These are phyloP conservation scores for Hippotragus niger DNA, from an alignment of 2,113 vertebrate genomes.

Conservation along the genomic window DNA sequence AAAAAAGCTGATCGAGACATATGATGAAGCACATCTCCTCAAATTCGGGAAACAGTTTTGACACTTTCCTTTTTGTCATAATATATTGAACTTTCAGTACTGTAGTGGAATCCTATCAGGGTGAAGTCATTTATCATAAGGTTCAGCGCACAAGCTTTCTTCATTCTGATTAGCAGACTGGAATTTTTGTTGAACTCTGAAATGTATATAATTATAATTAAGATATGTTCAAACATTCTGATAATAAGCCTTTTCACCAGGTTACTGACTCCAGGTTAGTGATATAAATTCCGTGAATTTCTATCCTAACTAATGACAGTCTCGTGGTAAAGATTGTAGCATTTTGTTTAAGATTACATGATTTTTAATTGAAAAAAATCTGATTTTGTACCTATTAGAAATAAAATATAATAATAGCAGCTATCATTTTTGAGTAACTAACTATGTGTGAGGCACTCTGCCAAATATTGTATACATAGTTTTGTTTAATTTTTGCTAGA, in stretches of 20 bases:
- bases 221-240: slow-evolving; percentile 26
- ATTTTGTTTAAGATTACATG: not conserved
- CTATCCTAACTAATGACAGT: not conserved
- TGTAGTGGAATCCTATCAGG: not conserved
- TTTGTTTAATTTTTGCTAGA: not conserved
- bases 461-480: not conserved
- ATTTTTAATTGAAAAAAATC: not conserved
- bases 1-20: slow-evolving; percentile 38
- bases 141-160: slow-evolving; percentile 22
- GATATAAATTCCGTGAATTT: not conserved
- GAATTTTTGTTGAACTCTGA: slow-evolving; percentile 7
- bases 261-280: not conserved
- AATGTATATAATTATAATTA: slow-evolving; percentile 34
- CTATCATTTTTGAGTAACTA: not conserved
- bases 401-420: not conserved
- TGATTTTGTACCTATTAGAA: not conserved
- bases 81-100: slow-evolving; percentile 39
- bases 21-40: not conserved
- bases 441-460: not conserved
- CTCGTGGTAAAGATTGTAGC: not conserved
- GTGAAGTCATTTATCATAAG: slow-evolving; percentile 53
- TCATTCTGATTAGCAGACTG: not conserved
- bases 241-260: not conserved
- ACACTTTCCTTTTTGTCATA: slow-evolving; percentile 52
- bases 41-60: slow-evolving; percentile 52